Evolutionary conservation across 2,113 vertebrate species (phyloP).

Genomic region (Upupa epops): DNA sequence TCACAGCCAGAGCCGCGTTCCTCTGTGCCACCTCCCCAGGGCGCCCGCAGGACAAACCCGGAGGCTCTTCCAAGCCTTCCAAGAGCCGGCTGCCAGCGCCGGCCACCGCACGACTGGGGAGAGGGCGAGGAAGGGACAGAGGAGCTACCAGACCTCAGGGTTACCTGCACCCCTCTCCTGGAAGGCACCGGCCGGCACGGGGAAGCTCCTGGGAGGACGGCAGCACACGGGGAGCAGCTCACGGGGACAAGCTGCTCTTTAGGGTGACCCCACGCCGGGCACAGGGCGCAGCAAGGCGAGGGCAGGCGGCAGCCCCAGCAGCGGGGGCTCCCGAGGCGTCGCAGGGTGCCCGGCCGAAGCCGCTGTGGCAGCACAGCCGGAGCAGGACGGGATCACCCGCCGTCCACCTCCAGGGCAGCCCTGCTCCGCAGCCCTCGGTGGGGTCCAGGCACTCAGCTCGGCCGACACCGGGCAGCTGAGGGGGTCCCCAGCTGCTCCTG

Average conservation of each 20-base stretch:
- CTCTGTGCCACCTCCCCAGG: not conserved
- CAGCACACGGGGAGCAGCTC: fast-evolving
- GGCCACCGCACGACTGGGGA: fast-evolving
- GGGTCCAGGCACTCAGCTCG: not conserved
- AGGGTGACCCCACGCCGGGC: too few relatives aligned
- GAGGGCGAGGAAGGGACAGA: fast-evolving
- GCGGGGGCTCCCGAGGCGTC: too few relatives aligned
- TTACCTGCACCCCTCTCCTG: fast-evolving
- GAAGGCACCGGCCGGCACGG: fast-evolving
- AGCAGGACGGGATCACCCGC: conserved; percentile 5
- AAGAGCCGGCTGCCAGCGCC: not conserved
- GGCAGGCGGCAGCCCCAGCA: too few relatives aligned
- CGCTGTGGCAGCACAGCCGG: not conserved
- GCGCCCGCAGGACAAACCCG: not conserved
- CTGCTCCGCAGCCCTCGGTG: not conserved
- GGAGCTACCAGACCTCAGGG: fast-evolving
- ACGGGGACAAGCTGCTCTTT: too few relatives aligned
- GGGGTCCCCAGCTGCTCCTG: not conserved
- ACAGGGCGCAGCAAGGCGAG: too few relatives aligned
- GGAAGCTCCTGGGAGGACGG: not conserved
- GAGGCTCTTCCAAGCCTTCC: not conserved
- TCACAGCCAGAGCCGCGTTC: not conserved
- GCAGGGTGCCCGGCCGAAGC: too few relatives aligned
- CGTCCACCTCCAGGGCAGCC: conserved; percentile 35
- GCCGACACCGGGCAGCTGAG: not conserved